Base-by-base conservation (phyloP, 1,140 invertebrate genomes). In the Formica exsecta region DNA sequence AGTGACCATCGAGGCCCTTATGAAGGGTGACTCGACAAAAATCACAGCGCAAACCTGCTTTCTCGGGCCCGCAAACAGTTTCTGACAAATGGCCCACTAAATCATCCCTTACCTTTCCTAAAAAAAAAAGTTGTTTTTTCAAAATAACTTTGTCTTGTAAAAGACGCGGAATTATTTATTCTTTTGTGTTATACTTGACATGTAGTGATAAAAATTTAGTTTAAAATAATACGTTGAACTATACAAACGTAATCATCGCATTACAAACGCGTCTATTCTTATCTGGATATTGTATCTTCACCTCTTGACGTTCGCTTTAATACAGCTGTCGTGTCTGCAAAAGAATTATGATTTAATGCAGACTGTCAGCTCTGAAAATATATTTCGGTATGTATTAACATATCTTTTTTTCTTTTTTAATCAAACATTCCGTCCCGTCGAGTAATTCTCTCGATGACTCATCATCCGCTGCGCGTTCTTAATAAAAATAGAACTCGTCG, bases 41-140 rank as follows among this genome's bases (percentile, higher is more conserved):
- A 19, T 41, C 71, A 61, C 61, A 54, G 54, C 22, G 19, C 22
- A 29, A 64, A 87, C 68, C 83, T 59, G 74, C 71, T 75, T 81
- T 86, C 77, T 59, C 13, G 51, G 25, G 25, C 44, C 80, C 79
- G 87, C 81, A 91, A 92, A 92, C 80, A 87, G 70, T 88, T 75
- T 87, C 75, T 89, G 90, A 93, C 92, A 93, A 92, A 92, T 89
- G 90, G 81, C 61, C 2, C 75, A 85, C 83, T 87, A 86, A 90
- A 3, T 62, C 68, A 32, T 79, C 41, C 84, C 79, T 80, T 74
- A 75, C 73, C 61, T 54, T 19, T 65, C 22, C 29, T 13, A 29
- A 84, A 88, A 70, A 44, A 71, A 76, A 62, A 64, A 32, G 48
- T 51, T 51, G 44, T n/a, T 68, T 83, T 11, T 19, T 16, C n/a